Conservation (phyloP, 2,113 vertebrate species). For the Nettapus auritus region DNA sequence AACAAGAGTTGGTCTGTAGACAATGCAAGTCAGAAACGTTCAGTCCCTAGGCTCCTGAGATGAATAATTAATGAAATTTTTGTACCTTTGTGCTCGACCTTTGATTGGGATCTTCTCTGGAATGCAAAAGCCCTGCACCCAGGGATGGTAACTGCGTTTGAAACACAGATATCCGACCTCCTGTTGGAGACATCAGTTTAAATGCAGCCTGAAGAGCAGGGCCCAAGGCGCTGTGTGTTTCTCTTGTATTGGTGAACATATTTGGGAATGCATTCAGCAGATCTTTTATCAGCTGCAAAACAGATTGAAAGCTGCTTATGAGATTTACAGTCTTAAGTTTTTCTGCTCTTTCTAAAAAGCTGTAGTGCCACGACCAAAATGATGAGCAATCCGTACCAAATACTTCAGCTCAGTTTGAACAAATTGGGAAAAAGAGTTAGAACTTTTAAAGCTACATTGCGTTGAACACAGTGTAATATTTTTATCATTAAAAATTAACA, state of each 20-base stretch:
- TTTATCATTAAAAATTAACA: background rate
- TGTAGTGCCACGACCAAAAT: background rate
- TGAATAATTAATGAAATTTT: background rate
- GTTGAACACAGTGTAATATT: background rate
- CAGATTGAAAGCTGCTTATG: constrained; percentile 33
- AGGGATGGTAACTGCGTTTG: constrained; percentile 94
- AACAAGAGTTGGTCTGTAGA: background rate
- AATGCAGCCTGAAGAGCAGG: constrained; percentile 94
- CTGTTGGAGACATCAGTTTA: constrained; percentile 95
- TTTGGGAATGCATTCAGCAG: constrained; percentile 86
- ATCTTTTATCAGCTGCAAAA: constrained; percentile 91
- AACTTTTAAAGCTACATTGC: background rate
- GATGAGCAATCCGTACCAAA: background rate
- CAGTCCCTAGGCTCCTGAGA: background rate
- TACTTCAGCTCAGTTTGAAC: background rate
- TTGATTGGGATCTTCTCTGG: constrained; percentile 95
- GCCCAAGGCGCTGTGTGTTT: constrained; percentile 93
- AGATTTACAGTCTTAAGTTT: background rate
- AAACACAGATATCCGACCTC: constrained; percentile 93
- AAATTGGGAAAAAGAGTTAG: background rate
- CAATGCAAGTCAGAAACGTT: background rate
- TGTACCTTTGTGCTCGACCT: constrained; percentile 92
- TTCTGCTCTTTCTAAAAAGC: background rate
- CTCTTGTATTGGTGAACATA: constrained; percentile 91
- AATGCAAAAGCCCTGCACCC: constrained; percentile 89